Conservation (phyloP, 2,113 vertebrate genomes). For the Ifrita kowaldi region DNA sequence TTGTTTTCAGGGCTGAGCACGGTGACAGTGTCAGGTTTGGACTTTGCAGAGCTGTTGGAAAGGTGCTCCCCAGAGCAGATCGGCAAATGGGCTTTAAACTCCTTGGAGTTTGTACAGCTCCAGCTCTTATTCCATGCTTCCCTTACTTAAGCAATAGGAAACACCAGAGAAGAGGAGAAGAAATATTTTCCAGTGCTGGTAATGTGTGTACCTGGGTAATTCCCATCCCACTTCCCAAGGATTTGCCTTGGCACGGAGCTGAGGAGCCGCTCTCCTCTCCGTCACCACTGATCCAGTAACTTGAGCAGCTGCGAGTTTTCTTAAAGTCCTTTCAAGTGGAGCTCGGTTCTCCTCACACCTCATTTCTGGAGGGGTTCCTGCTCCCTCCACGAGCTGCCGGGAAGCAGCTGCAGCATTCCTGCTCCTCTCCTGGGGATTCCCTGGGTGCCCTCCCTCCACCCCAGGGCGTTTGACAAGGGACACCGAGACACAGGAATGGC, state of each 20-base stretch:
- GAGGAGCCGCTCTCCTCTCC: background rate
- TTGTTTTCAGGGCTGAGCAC: background rate
- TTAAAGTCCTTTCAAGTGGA: background rate
- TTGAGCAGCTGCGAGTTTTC: background rate
- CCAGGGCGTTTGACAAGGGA: background rate
- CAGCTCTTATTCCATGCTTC: fast-evolving
- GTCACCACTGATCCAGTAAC: background rate
- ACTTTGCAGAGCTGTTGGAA: background rate
- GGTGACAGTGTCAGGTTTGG: background rate
- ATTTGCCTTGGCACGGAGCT: background rate
- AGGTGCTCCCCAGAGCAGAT: background rate
- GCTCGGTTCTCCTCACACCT: background rate
- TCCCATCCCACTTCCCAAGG: fast-evolving
- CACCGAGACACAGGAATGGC: background rate
- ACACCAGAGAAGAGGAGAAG: background rate
- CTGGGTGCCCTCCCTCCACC: fast-evolving
- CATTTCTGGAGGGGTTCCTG: background rate
- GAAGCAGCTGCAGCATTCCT: constrained; percentile 10
- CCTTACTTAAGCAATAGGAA: background rate
- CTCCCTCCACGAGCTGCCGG: background rate
- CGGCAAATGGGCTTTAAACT: background rate
- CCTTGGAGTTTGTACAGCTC: background rate
- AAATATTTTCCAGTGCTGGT: background rate
- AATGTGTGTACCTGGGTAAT: background rate
- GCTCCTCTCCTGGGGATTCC: background rate